These are phyloP conservation scores for Entelurus aequoreus DNA, from an alignment of 2,113 vertebrate genomes.

Conservation along the genomic window DNA sequence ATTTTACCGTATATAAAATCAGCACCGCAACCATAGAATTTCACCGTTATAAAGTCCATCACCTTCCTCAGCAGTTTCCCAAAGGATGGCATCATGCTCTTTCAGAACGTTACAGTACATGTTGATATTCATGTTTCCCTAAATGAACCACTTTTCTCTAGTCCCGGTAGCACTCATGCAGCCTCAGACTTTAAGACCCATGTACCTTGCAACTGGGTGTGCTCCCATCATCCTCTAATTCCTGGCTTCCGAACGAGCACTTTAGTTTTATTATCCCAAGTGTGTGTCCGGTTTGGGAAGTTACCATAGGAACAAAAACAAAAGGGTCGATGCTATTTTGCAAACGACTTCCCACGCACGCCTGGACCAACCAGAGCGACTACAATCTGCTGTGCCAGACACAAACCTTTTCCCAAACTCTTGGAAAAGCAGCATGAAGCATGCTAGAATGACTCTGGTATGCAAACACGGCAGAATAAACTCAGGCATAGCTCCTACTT, in stretches of 20 bases:
- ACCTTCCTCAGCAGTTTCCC: no score
- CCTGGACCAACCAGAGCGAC: constrained; percentile 19
- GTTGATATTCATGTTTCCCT: no score
- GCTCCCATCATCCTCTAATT: constrained; percentile 37
- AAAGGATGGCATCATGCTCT: no score
- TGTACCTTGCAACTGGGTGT: constrained; percentile 21
- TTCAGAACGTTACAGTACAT: not conserved
- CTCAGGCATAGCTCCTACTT: not conserved
- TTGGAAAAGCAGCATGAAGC: no score
- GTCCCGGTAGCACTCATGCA: no score
- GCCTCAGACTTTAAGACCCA: no score
- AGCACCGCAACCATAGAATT: no score
- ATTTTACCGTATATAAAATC: no score
- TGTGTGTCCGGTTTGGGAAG: constrained; percentile 67
- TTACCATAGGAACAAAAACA: constrained; percentile 64
- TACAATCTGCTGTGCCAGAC: constrained; percentile 15
- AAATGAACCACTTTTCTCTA: no score
- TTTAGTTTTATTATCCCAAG: constrained; percentile 65
- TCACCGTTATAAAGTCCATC: no score
- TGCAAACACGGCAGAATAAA: constrained; percentile 17
- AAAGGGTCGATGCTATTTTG: constrained; percentile 38
- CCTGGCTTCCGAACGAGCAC: constrained; percentile 40
- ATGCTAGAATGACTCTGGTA: not conserved
- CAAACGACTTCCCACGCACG: constrained; percentile 33
- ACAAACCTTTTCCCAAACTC: constrained; percentile 3